phyloP scores from a whole-genome alignment of 2,888 invertebrate species.

The Cheilosia variabilis region DNA sequence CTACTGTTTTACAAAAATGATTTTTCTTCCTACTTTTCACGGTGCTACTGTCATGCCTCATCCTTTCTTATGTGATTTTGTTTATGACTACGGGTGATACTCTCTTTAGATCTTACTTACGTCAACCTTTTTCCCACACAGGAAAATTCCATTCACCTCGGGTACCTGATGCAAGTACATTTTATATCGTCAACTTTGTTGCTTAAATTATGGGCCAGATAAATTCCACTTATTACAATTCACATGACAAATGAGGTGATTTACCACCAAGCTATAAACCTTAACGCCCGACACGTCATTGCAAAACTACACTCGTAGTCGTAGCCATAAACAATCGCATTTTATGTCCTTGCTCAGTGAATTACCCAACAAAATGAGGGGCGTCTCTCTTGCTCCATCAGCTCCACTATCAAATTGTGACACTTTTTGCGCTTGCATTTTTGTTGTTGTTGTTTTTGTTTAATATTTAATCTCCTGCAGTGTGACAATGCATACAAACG shows the following conservation, averaged over 20 bases:
- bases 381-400: neutral
- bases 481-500: slow-evolving; percentile 31
- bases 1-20: no score
- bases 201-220: slow-evolving; percentile 12
- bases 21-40: no score
- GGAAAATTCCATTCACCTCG: no score
- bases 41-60: no score
- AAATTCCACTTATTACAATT: slow-evolving; percentile 18
- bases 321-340: slow-evolving; percentile 7
- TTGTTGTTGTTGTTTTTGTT: neutral
- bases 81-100: no score
- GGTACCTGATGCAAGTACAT: neutral
- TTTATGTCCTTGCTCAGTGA: slow-evolving; percentile 32
- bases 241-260: slow-evolving; percentile 28
- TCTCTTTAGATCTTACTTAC: no score
- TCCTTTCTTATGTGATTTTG: no score
- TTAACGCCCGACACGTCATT: slow-evolving; percentile 6
- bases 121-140: no score
- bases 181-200: neutral
- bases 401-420: neutral
- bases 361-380: slow-evolving; percentile 11
- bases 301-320: neutral
- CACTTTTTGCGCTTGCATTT: neutral
- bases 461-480: slow-evolving; percentile 14
- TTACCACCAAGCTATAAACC: slow-evolving; percentile 20